Base-by-base conservation (phyloP, 2,113 vertebrate genomes). In the Symphodus melops region DNA sequence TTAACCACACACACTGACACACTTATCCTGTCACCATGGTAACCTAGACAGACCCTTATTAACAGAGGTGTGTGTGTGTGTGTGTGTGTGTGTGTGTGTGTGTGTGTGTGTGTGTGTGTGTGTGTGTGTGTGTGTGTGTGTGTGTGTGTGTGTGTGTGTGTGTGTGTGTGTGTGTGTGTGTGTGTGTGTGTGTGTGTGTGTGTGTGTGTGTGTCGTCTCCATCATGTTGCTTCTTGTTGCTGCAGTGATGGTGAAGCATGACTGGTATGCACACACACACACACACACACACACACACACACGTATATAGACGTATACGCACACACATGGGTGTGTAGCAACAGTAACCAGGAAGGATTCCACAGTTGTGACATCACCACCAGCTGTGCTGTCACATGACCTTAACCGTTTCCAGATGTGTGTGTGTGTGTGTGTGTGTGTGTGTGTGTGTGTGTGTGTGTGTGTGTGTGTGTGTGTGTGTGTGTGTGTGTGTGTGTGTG, bases 311-410 rank as follows among this genome's bases (percentile, higher is more conserved):
- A 33, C 6, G 28, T 33, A 33, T 5, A 59, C 56, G 46, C 25
- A 28, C 28, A 33, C 56, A 62, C 44, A n/a, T 8, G 14, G 25
- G 6, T 0, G 48, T 69, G 48, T 78, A 53, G 81, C 69, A 68
- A 86, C 82, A 59, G 80, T 82, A 75, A 84, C 84, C 76, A 80
- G 71, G 85, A 81, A 64, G 39, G 46, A 85, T 76, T 79, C 75
- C 44, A 70, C 37, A 54, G 44, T 10, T 48, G 74, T 86, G 89
- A 82, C 76, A 82, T 87, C 75, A 85, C 51, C 68, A 37, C 75
- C 86, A 87, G 83, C 83, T 88, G 87, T 75, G 62, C 7, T 54
- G 63, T 86, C 85, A 89, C 1, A 33, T 85, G 86, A 91, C 70
- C 53, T 44, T 8, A 33, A 83, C 68, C 62, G 37, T 41, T 13